Conservation (phyloP, 2,888 invertebrate genomes). For the Tachina grossa region DNA sequence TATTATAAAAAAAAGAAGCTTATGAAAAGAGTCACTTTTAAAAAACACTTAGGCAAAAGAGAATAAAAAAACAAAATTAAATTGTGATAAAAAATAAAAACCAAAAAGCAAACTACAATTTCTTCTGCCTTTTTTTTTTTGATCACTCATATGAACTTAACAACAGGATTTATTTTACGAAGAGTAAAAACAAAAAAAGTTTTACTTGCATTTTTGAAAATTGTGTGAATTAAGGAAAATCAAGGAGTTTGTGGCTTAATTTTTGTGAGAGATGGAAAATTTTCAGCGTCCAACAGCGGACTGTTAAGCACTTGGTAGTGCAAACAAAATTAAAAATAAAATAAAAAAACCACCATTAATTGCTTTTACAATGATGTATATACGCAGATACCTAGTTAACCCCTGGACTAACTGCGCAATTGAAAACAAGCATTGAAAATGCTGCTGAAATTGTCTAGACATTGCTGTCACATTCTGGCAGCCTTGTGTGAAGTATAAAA, state of each 20-base stretch:
- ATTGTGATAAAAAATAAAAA: neutral
- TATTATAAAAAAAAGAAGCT: constrained; percentile 2
- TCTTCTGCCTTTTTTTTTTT: constrained; percentile 3
- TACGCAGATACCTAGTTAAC: no score
- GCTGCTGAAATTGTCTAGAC: no score
- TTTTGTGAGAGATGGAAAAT: constrained; percentile 9
- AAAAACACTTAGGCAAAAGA: constrained; percentile 20
- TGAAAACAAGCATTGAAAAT: no score
- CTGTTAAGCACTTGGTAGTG: no score
- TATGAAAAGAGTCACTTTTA: constrained; percentile 18
- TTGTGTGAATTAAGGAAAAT: neutral
- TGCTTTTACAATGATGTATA: no score
- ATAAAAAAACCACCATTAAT: no score
- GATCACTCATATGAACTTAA: constrained; percentile 37
- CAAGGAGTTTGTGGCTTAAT: neutral
- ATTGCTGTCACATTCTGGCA: no score
- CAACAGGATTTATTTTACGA: constrained; percentile 40
- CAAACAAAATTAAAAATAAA: no score
- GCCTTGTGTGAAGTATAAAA: no score
- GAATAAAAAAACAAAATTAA: neutral
- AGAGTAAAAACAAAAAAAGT: constrained; percentile 27
- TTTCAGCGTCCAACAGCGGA: no score
- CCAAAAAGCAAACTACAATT: neutral
- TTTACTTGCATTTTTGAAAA: neutral
- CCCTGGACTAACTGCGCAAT: no score